These are phyloP conservation scores for Tridacna crocea DNA, from an alignment of 2,888 invertebrate genomes.

Conservation along the genomic window DNA sequence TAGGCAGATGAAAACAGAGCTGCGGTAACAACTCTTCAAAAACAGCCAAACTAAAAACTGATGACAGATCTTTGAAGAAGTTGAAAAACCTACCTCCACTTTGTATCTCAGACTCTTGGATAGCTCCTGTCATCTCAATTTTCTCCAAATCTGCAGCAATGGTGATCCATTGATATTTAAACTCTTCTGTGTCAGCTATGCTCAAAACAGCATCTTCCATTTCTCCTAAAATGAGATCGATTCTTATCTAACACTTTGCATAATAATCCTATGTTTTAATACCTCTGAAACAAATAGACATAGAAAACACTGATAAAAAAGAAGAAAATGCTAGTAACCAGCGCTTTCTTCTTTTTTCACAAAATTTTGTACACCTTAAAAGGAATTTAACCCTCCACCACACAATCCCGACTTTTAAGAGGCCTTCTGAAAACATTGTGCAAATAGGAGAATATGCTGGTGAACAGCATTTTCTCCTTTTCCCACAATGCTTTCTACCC, in stretches of 20 bases:
- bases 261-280: no score
- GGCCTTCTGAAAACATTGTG: no score
- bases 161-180: constrained; percentile 25
- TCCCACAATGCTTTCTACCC: no score
- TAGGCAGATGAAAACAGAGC: no score
- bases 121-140: neutral
- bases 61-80: neutral
- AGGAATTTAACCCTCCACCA: no score
- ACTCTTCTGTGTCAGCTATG: neutral
- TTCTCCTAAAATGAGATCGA: neutral
- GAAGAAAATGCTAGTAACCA: neutral
- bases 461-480: no score
- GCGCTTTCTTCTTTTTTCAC: neutral
- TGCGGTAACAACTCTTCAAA: no score
- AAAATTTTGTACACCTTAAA: neutral
- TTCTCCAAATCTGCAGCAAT: constrained; percentile 14
- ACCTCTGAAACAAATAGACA: no score
- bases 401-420: no score
- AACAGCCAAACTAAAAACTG: neutral
- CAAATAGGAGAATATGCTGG: no score
- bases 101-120: constrained; percentile 24
- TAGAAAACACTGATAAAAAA: no score
- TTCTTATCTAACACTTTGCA: no score
- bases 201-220: constrained; percentile 8
- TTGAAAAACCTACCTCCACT: constrained; percentile 25